Conservation (phyloP, 2,888 invertebrate genomes). For the Netelia virgata region DNA sequence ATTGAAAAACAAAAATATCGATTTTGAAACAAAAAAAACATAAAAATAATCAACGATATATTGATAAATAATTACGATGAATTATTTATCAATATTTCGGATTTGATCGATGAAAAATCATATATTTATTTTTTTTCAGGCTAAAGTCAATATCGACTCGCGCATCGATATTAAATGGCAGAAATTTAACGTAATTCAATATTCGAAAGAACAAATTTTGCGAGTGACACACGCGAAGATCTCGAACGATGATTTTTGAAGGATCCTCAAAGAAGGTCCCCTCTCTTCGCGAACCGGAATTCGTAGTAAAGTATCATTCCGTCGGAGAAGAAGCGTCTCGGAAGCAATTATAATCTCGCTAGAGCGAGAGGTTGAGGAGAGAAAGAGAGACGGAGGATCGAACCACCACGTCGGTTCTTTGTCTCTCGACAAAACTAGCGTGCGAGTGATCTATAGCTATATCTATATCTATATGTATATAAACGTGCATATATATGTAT, state of each 20-base stretch:
- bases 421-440: slow-evolving; percentile 70
- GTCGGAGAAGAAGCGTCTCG: slow-evolving; percentile 75
- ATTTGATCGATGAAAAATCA: too few species aligned
- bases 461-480: neutral
- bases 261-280: slow-evolving; percentile 20
- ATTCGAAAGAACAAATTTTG: neutral
- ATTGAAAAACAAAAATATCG: neutral
- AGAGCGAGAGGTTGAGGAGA: slow-evolving; percentile 59
- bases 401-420: slow-evolving; percentile 76
- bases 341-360: slow-evolving; percentile 82
- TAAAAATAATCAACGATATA: too few species aligned
- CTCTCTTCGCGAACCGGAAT: slow-evolving; percentile 43
- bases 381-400: slow-evolving; percentile 5
- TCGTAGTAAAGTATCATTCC: slow-evolving; percentile 71
- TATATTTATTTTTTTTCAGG: too few species aligned
- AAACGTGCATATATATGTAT: neutral
- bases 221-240: neutral
- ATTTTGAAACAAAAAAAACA: too few species aligned
- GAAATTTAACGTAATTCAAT: neutral
- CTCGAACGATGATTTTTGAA: slow-evolving; percentile 17
- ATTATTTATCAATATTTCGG: too few species aligned
- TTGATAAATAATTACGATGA: too few species aligned
- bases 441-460: neutral
- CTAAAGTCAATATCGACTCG: too few species aligned
- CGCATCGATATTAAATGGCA: neutral